A percentile compares a stretch with the other conserved stretches of the same genome.
Evolutionary conservation across 2,888 invertebrate genomes (phyloP).

Genomic region (Arge pagana): DNA sequence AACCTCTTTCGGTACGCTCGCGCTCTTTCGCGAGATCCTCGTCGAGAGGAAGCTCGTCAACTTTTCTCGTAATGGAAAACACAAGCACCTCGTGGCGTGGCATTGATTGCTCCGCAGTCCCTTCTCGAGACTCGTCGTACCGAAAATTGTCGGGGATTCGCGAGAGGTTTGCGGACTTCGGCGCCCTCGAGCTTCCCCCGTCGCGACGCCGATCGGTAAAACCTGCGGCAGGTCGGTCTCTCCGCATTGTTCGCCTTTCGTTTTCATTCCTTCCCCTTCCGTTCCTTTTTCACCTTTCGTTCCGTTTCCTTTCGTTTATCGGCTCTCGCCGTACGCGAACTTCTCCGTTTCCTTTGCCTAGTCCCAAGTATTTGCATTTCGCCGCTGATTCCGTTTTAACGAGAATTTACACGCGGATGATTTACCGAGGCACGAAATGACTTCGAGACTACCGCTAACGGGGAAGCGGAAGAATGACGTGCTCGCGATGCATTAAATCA

Average conservation of each 20-base stretch:
- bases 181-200: neutral
- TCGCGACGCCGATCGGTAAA: neutral
- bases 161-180: too few relatives aligned
- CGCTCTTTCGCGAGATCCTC: neutral
- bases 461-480: neutral
- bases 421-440: constrained; percentile 7
- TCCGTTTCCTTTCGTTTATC: neutral
- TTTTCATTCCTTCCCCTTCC: neutral
- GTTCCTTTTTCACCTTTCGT: neutral
- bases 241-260: too few relatives aligned
- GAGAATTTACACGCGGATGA: neutral
- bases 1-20: constrained; percentile 16
- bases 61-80: constrained; percentile 34
- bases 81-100: constrained; percentile 28
- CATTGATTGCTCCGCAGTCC: constrained; percentile 15
- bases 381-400: constrained; percentile 1
- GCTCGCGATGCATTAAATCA: too few relatives aligned
- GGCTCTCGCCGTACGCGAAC: neutral
- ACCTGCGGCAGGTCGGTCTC: neutral
- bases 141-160: too few relatives aligned
- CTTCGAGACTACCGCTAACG: neutral
- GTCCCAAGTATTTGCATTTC: neutral
- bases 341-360: too few relatives aligned
- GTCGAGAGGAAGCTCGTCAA: constrained; percentile 22
- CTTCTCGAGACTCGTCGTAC: neutral